Conservation (phyloP, 2,797 vertebrate genomes). For the Cyclura pinguis region DNA sequence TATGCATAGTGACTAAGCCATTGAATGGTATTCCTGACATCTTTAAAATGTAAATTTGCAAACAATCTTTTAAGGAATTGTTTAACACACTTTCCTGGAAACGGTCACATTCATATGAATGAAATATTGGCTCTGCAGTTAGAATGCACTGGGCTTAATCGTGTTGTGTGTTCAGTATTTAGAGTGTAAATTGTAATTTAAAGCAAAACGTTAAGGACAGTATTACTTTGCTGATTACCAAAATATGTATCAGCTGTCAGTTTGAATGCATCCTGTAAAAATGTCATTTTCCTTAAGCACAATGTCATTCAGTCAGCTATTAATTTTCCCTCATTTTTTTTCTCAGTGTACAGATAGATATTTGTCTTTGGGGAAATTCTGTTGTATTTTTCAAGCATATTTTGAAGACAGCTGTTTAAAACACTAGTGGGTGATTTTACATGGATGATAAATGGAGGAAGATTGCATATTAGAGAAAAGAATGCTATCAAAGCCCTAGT, state of each 20-base stretch:
- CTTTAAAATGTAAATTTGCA: conserved; percentile 38
- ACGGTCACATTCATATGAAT: conserved; percentile 38
- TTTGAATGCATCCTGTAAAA: conserved; percentile 3
- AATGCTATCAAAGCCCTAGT: neutral
- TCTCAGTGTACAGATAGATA: rapidly evolving
- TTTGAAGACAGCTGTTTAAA: conserved; percentile 37
- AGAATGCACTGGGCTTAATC: conserved; percentile 6
- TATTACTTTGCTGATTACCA: conserved; percentile 11
- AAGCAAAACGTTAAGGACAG: conserved; percentile 26
- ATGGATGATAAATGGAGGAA: neutral
- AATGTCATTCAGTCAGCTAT: neutral
- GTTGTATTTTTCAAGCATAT: conserved; percentile 1
- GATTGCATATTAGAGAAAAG: neutral
- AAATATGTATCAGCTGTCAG: conserved; percentile 16
- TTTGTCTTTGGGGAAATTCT: neutral
- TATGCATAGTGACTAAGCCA: conserved; percentile 29
- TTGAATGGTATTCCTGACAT: conserved; percentile 49
- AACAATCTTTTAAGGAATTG: conserved; percentile 23
- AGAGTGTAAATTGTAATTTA: conserved; percentile 25
- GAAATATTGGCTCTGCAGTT: conserved; percentile 22
- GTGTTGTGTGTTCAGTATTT: conserved; percentile 24
- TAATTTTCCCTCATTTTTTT: neutral
- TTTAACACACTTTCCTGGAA: conserved; percentile 51
- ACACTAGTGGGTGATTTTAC: conserved; percentile 3
- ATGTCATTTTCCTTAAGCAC: conserved; percentile 25